Evolutionary conservation across 2,113 vertebrate genomes (phyloP).

Genomic region (Chlorocebus sabaeus): DNA sequence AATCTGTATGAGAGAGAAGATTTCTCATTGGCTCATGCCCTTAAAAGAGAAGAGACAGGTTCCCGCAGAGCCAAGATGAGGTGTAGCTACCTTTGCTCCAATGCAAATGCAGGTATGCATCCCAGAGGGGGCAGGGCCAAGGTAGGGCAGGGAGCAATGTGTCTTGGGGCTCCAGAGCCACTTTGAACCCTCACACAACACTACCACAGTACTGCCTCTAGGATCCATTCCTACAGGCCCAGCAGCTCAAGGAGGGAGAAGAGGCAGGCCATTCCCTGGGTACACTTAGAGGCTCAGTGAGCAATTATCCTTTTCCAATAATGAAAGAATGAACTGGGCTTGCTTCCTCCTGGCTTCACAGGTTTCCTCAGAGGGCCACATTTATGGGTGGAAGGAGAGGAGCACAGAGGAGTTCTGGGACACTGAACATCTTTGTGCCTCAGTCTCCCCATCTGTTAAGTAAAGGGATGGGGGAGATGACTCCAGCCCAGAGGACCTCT

Average conservation of each 20-base stretch:
- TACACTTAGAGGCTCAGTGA: background rate
- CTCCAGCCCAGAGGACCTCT: fast-evolving
- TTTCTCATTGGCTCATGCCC: background rate
- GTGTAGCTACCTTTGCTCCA: background rate
- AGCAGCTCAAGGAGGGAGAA: fast-evolving
- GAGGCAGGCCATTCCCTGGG: background rate
- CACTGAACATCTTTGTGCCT: background rate
- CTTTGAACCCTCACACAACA: fast-evolving
- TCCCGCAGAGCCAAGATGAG: fast-evolving
- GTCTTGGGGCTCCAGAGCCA: too few species aligned
- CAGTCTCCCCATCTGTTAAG: background rate
- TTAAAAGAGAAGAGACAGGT: background rate
- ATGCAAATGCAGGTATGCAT: background rate
- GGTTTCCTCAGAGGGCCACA: background rate
- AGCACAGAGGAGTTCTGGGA: background rate
- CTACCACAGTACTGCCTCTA: fast-evolving
- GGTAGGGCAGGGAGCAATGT: background rate
- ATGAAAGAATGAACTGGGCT: background rate
- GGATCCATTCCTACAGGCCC: background rate
- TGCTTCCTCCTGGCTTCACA: background rate
- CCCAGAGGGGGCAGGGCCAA: background rate
- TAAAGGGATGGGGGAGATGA: background rate
- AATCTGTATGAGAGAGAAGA: background rate
- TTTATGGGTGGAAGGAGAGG: background rate
- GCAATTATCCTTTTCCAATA: background rate